Conservation (phyloP, 2,888 invertebrate genomes). For the Cheilosia vernalis region DNA sequence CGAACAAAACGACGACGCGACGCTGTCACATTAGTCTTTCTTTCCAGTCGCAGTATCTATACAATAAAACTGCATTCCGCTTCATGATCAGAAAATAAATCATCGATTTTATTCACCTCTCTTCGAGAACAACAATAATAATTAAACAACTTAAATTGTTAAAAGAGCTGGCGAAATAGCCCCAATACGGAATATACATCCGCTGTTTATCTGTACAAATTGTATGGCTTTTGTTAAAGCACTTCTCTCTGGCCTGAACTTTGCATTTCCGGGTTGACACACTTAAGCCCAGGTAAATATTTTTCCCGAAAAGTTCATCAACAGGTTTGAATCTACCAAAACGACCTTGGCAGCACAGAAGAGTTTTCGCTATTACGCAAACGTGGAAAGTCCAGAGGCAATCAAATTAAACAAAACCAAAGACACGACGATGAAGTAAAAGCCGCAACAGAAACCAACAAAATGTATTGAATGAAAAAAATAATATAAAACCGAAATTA, state of each 20-base stretch:
- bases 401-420: slow-evolving; percentile 11
- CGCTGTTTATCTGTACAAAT: background rate
- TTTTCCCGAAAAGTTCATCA: slow-evolving; percentile 3
- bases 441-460: background rate
- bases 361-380: slow-evolving; percentile 26
- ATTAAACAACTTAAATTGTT: background rate
- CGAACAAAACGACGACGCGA: background rate
- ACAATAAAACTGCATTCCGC: slow-evolving; percentile 4
- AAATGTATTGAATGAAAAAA: slow-evolving; percentile 8
- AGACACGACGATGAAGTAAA: too few relatives aligned
- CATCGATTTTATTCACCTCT: slow-evolving; percentile 9
- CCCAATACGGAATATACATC: background rate
- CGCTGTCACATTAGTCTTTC: background rate
- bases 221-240: slow-evolving; percentile 2
- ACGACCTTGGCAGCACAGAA: slow-evolving; percentile 34
- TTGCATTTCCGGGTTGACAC: slow-evolving; percentile 36
- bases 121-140: background rate
- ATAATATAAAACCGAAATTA: slow-evolving; percentile 27
- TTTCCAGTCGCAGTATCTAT: background rate
- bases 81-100: background rate
- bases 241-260: background rate
- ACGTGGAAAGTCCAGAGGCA: slow-evolving; percentile 21
- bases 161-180: background rate
- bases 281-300: slow-evolving; percentile 15
- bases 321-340: slow-evolving; percentile 7